A percentile compares a stretch with the other conserved stretches of the same genome.
Evolutionary conservation across 2,113 vertebrate genomes (phyloP).

Genomic region (Hippoglossus stenolepis): DNA sequence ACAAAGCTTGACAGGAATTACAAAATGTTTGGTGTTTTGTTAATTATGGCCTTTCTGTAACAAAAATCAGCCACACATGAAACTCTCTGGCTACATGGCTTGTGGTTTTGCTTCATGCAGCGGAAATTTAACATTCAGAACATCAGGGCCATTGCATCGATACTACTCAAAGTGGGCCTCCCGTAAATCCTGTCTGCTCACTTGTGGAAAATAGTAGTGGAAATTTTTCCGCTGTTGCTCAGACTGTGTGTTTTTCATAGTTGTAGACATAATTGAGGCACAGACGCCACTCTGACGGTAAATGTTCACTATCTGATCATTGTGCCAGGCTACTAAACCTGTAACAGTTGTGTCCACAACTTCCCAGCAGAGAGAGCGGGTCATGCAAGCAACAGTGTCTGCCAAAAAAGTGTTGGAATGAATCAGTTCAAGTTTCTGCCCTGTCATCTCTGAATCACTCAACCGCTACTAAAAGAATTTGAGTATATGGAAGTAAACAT

Average conservation of each 20-base stretch:
- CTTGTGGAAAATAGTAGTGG: slow-evolving; percentile 58
- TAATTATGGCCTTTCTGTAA: slow-evolving; percentile 40
- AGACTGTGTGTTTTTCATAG: slow-evolving; percentile 28
- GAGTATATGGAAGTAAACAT: neutral
- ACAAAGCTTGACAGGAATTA: slow-evolving; percentile 10
- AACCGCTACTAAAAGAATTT: no score
- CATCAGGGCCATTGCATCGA: slow-evolving; percentile 20
- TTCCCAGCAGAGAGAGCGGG: slow-evolving; percentile 27
- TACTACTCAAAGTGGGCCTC: slow-evolving; percentile 25
- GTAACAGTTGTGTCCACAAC: neutral
- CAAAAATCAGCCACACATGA: slow-evolving; percentile 36
- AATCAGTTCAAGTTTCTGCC: slow-evolving; percentile 25
- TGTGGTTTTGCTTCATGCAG: slow-evolving; percentile 64
- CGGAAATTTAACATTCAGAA: slow-evolving; percentile 62
- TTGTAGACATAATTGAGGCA: slow-evolving; percentile 1
- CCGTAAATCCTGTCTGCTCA: slow-evolving; percentile 47
- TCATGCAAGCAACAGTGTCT: slow-evolving; percentile 14
- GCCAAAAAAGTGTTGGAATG: slow-evolving; percentile 51
- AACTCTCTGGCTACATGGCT: slow-evolving; percentile 12
- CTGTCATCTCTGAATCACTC: slow-evolving; percentile 42
- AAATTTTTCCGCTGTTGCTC: slow-evolving; percentile 54
- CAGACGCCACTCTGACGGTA: neutral
- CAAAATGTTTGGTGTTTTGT: slow-evolving; percentile 16
- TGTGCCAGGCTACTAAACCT: neutral
- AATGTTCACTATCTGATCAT: slow-evolving; percentile 24